Conservation (phyloP, 2,113 vertebrate genomes). For the Muntiacus reevesi region DNA sequence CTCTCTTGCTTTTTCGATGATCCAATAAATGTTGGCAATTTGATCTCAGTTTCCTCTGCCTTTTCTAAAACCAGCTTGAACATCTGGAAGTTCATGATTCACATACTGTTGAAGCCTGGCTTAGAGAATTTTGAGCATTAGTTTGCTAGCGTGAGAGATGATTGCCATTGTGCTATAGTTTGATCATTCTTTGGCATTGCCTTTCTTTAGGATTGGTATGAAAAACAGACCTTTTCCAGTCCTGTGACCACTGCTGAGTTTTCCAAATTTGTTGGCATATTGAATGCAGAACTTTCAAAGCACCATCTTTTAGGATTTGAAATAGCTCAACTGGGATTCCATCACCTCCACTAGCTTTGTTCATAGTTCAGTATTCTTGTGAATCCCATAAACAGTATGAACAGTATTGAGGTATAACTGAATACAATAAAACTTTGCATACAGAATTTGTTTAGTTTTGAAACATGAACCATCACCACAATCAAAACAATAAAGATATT, state of each 20-base stretch:
- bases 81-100: background rate
- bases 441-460: background rate
- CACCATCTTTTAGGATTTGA: background rate
- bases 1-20: background rate
- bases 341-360: background rate
- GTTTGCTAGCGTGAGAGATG: background rate
- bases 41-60: background rate
- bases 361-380: background rate
- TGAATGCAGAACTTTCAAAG: background rate
- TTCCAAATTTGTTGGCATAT: background rate
- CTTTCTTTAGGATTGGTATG: background rate
- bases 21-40: background rate
- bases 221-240: background rate
- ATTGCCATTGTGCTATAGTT: background rate
- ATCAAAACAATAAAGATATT: background rate
- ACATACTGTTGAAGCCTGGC: background rate
- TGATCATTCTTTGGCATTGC: background rate
- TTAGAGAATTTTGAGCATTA: background rate
- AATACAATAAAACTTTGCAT: background rate
- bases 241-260: background rate
- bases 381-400: background rate
- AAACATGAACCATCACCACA: background rate
- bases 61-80: background rate
- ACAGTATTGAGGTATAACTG: background rate
- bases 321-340: background rate